Base-by-base conservation (phyloP, 2,113 vertebrate species). In the Otus sunia region DNA sequence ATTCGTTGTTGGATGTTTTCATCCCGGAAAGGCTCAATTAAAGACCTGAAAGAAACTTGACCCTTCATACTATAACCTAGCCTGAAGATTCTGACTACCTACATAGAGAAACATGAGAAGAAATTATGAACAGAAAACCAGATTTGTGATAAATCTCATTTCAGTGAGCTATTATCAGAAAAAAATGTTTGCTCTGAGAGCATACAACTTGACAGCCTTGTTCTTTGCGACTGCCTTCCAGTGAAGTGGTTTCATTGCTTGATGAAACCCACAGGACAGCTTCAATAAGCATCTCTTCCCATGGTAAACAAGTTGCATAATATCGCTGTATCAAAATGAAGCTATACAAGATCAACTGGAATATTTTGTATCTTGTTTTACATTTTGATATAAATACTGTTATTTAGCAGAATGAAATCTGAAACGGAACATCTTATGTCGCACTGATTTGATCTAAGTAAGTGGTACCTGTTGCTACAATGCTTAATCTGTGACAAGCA, bases 291-390 rank as follows among this genome's bases (percentile, higher is more conserved):
- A 64, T 30, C 32, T 78, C 43, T 52, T 47, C 64, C 43, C 34
- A 37, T 5, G 15, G 36, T 74, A 95, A 96, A 86, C 30, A 95
- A 93, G 53, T 93, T 87, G 88, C n/a, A 49, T 58, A 91, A 72
- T 64, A 58, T 36, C 29, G 26, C 29, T 49, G 27, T 84, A 45
- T 53, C 62, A 60, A 71, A 76, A 21, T n/a, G 22, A 45, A 72
- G 34, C 30, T 82, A 60, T 22, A 15, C 45, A 76, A 89, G 50
- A 79, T 55, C 27, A 91, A 63, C 6, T 12, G 41, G 19, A 83
- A 11, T 71, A 59, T 67, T 72, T 27, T 49, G 11, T 82, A 71
- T 71, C 34, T 66, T n/a, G 34, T 74, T 63, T 92, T 66, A 75
- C 14, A 49, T 60, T 75, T 84, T 88, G 37, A 67, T 88, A 47